Evolutionary conservation across 2,113 vertebrate species (phyloP), one percentile per base, ranked within the genome.

Genomic region (Hemicordylus capensis): DNA sequence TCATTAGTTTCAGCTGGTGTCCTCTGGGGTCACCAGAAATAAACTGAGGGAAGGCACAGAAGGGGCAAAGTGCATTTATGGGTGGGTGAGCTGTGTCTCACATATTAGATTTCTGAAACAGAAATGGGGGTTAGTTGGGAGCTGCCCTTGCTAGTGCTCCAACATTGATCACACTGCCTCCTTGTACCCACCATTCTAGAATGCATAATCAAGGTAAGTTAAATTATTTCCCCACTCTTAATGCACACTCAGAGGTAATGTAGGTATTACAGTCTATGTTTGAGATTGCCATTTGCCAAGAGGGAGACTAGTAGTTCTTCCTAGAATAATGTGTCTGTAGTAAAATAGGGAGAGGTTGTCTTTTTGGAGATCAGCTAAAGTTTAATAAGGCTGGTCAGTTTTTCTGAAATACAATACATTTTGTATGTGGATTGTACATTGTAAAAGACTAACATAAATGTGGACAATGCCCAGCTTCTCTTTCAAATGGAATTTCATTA

Each of bases 401-500:
- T 58, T 85, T 69, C 67, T 72, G 83, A 69, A 91, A 85, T 64
- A 89, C 67, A 92, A 90, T n/a, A 42, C 84, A 61, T 66, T 14
- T 66, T 85, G 81, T 56, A 48, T n/a, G n/a, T n/a, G n/a, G n/a
- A n/a, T n/a, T n/a, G n/a, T n/a, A n/a, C 54, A 76, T 64, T 80
- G 54, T 88, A 78, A 78, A 64, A 83, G 78, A 37, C 73, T 12
- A 1, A n/a, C 48, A 31, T 56, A 56, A 2, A 15, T n/a, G n/a
- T n/a, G n/a, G 63, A 26, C 20, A 46, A 61, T 42, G 1, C 0
- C 34, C 51, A 76, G 66, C 56, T 14, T 39, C 3, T 72, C 56
- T 70, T 64, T 59, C 5, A 78, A 78, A 0, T 12, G 0, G 0
- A 0, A 1, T 31, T 2, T 0, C 6, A 1, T 2, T 81, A 76